These are phyloP conservation scores for Hipposideros armiger DNA, from an alignment of 2,113 vertebrate genomes.

Conservation along the genomic window DNA sequence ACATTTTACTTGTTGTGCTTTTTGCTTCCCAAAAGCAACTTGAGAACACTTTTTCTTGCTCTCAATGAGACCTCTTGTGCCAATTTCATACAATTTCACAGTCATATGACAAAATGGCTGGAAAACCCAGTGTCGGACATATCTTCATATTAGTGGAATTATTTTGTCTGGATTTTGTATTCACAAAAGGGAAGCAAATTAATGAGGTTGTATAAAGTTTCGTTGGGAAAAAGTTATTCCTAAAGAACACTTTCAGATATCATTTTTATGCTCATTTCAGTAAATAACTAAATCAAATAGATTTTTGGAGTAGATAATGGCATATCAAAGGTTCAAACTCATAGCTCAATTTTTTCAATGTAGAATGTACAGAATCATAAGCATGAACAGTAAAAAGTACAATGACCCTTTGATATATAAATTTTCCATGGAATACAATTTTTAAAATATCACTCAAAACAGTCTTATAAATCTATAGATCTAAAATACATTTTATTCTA, in stretches of 20 bases:
- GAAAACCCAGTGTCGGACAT: not conserved
- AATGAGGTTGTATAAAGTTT: not conserved
- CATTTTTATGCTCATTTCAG: not conserved
- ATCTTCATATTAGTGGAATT: not conserved
- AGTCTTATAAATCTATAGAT: not conserved
- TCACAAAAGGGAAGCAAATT: not conserved
- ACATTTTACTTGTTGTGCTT: not conserved
- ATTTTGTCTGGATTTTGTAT: constrained; percentile 19
- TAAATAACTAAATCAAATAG: constrained; percentile 24
- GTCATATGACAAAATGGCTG: not conserved
- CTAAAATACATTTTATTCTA: not conserved
- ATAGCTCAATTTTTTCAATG: not conserved
- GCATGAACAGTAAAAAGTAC: not conserved
- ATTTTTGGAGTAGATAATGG: not conserved
- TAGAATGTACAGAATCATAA: not conserved
- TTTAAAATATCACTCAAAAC: not conserved
- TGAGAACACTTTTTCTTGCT: not conserved
- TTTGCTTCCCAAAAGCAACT: not conserved
- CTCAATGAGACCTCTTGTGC: not conserved
- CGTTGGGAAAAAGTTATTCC: not conserved
- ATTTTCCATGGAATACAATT: not conserved
- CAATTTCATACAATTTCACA: not conserved
- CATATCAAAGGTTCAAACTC: not conserved
- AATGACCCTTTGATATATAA: not conserved
- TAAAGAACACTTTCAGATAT: not conserved